Evolutionary conservation across 23 tunicate species (phyloP), one percentile per base, ranked within the genome.

Genomic region (Ciona savignyi): DNA sequence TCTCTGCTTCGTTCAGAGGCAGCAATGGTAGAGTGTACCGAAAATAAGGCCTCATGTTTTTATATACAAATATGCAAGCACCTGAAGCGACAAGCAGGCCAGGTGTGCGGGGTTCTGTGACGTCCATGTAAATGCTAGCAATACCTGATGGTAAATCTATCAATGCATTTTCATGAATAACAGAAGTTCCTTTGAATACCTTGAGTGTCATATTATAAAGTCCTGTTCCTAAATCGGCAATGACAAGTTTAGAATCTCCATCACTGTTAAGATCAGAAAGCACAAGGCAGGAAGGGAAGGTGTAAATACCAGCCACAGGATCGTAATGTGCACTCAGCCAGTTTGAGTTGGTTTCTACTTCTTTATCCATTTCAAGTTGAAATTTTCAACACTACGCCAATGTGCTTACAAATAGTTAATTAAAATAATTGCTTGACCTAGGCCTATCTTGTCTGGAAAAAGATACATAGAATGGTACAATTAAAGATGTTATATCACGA

Each of bases 11-110:
- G 28, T 83, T 71, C 15, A 95, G 66, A 22, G 65, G 27, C 27
- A 83, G 63, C 20, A 65, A 32, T 19, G 89, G 96, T 70, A 95
- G 68, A 32, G 78, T 78, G 72, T 77, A 95, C 61, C 83, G 88
- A 66, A 74, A 95, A 80, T 80, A 95, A 1, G 99, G 95, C 22
- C 95, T 63, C 99, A 95, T 79, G 76, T 88, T 95, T 72, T 95
- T 95, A 68, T 95, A 95, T 11, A 95, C 95, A 72, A 72, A 95
- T 65, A 95, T 49, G 6, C 62, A 74, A 62, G 91, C 56, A 2
- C 90, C 91, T 2, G 99, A 90, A 63, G 93, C 99, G 25, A 95
- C 99, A 0, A 76, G 90, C 29, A 95, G 30, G 6, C 90, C 99
- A 0, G 97, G 90, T 1, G 73, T 79, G 11, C 97, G 34, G 28